Evolutionary conservation across 2,797 vertebrate genomes (phyloP), one percentile per base, ranked within the genome.

Genomic region (Phalloptychus januarius): DNA sequence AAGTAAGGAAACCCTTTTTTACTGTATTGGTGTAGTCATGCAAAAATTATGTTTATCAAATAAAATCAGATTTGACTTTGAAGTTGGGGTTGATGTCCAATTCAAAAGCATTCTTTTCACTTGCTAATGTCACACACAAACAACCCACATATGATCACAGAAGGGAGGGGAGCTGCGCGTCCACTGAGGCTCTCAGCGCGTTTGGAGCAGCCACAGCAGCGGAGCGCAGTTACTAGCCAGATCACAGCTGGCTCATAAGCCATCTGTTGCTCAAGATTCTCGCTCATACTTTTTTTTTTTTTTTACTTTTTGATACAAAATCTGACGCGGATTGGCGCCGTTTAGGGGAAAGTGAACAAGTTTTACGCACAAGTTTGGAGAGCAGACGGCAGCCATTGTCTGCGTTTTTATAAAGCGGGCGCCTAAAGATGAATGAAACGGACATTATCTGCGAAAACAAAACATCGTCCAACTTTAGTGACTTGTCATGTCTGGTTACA

Each of bases 401-500:
- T 40, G 76, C 74, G 28, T 25, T 2, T 28, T 11, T 12, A 10
- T 5, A 4, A 12, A 18, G 31, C 10, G 25, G 61, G 75, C 72
- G 75, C 4, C 78, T 45, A 28, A 94, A 90, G 78, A 96, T 96
- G 95, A 96, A 96, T 71, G 56, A 70, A 77, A 93, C 95, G 63
- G 89, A 61, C 15, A 28, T 83, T 3, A 63, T 88, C 5, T 95
- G 94, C 88, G 70, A 71, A 61, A 83, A 83, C 78, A 88, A 87
- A 79, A 88, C 81, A 16, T 89, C 89, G 4, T 46, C 38, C 33
- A 94, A 94, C 84, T 81, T 83, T 1, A 90, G 86, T 0, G 81
- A 92, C 42, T 65, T 77, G 42, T 85, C 91, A 28, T 95, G 94
- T 75, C 42, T 46, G 48, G 92, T 88, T 74, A 38, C 83, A 5